phyloP scores from a whole-genome alignment of 2,113 vertebrate species.

The Mystacornis crossleyi region DNA sequence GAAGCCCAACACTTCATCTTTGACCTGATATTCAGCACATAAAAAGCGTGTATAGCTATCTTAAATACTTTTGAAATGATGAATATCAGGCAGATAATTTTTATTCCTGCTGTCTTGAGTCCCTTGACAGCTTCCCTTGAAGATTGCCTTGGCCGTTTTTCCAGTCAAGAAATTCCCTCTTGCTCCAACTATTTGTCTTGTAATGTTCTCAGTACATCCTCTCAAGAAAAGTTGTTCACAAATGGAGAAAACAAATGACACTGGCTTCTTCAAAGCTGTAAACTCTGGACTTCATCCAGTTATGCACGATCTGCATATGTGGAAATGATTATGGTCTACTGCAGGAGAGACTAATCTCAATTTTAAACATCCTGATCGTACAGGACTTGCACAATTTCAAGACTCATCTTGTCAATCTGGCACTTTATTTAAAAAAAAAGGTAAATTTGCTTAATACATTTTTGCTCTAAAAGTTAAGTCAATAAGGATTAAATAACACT shows the following conservation, averaged over 20 bases:
- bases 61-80: neutral
- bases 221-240: neutral
- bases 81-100: neutral
- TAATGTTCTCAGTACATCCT: neutral
- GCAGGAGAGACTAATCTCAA: neutral
- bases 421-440: too few species aligned
- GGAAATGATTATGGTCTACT: neutral
- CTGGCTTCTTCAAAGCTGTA: neutral
- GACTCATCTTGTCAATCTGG: neutral
- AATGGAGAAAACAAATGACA: neutral
- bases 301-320: fast-evolving
- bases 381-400: neutral
- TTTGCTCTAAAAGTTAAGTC: too few species aligned
- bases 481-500: too few species aligned
- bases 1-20: neutral
- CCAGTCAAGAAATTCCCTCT: neutral
- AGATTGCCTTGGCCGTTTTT: neutral
- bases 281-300: neutral
- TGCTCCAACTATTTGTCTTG: neutral
- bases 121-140: neutral
- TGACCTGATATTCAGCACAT: neutral
- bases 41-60: neutral
- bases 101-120: neutral
- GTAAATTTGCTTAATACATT: too few species aligned
- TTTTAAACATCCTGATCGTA: neutral